Percentiles rank a stretch among this genome's conserved stretches.
Conservation (phyloP, 2,888 invertebrate species). For the Agrochola macilenta region DNA sequence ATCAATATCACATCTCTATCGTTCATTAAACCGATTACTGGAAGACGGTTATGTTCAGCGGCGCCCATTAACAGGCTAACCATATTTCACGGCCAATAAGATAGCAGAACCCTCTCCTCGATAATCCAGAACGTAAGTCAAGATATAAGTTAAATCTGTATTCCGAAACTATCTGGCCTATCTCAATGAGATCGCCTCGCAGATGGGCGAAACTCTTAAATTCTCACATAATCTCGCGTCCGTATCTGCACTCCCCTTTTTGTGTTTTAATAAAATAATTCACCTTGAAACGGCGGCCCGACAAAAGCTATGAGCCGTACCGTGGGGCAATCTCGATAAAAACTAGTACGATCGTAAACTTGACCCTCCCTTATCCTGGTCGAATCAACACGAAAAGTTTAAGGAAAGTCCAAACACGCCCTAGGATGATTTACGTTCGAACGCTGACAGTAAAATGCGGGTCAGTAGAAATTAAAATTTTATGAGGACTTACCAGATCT, state of each 20-base stretch:
- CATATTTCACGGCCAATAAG: conserved; percentile 52
- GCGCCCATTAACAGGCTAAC: conserved; percentile 32
- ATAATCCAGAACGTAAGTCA: conserved; percentile 46
- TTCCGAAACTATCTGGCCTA: conserved; percentile 68
- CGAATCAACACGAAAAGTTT: conserved; percentile 83
- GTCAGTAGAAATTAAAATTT: conserved; percentile 84
- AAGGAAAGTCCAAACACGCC: conserved; percentile 73
- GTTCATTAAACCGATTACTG: conserved; percentile 33
- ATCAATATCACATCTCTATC: conserved; percentile 46
- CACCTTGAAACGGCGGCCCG: conserved; percentile 80
- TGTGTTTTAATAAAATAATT: conserved; percentile 85
- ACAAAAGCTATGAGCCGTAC: conserved; percentile 81
- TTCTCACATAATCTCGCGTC: conserved; percentile 80
- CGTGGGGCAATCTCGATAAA: conserved; percentile 87
- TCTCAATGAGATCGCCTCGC: conserved; percentile 72
- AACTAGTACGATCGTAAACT: conserved; percentile 86
- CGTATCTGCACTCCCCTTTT: conserved; percentile 76
- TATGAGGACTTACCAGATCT: conserved; percentile 75
- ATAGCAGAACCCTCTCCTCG: conserved; percentile 43
- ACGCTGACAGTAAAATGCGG: conserved; percentile 81
- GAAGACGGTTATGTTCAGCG: conserved; percentile 35
- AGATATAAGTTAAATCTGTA: conserved; percentile 62
- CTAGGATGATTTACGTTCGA: conserved; percentile 81
- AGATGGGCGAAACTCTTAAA: conserved; percentile 80
- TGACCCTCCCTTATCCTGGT: conserved; percentile 84